Evolutionary conservation across 2,113 vertebrate species (phyloP).

Genomic region (Chrysemys picta): DNA sequence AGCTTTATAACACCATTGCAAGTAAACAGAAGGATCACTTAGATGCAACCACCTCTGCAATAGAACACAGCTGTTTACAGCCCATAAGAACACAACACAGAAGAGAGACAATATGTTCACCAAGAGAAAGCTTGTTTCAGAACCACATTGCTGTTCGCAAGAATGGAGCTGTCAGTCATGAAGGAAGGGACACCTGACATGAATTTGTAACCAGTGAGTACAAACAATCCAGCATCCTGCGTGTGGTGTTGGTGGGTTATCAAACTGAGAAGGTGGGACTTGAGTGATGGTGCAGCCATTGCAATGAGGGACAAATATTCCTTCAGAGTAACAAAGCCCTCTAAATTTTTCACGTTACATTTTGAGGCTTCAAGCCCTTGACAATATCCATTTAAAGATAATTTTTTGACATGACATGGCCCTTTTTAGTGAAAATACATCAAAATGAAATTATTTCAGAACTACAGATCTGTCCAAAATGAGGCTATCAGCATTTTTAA

Average conservation of each 20-base stretch:
- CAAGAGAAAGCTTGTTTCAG: background rate
- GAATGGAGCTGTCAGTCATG: background rate
- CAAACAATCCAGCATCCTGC: background rate
- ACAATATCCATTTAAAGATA: background rate
- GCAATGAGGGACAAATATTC: background rate
- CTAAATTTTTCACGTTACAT: background rate
- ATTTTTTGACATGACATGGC: background rate
- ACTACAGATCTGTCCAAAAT: background rate
- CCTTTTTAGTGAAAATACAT: background rate
- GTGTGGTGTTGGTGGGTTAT: background rate
- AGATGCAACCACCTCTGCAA: background rate
- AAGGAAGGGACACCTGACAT: background rate
- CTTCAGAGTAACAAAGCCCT: background rate
- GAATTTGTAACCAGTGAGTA: background rate
- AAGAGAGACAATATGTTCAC: background rate
- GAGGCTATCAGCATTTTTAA: background rate
- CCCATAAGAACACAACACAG: background rate
- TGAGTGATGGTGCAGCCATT: background rate
- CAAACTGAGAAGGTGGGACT: background rate
- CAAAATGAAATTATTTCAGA: conserved; percentile 13
- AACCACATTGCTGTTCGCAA: background rate
- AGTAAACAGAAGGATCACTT: background rate
- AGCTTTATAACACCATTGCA: background rate
- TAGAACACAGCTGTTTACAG: background rate
- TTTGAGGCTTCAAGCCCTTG: background rate